phyloP scores from a whole-genome alignment of 2,888 invertebrate genomes.

The Ctena decussata region DNA sequence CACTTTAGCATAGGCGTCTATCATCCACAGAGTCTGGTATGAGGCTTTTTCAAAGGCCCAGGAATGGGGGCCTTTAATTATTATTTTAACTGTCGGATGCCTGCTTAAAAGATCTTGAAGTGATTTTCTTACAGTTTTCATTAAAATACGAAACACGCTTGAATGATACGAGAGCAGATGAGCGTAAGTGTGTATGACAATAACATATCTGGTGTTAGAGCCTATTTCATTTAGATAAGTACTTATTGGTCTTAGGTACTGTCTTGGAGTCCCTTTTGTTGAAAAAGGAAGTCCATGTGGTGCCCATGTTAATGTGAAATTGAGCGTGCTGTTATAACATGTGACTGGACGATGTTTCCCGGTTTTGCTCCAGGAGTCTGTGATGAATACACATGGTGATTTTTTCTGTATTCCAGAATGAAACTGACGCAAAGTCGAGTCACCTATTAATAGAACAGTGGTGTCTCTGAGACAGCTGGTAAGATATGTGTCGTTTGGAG shows the following conservation, averaged over 20 bases:
- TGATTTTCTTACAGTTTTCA: slow-evolving; percentile 36
- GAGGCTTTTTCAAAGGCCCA: slow-evolving; percentile 47
- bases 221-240: slow-evolving; percentile 29
- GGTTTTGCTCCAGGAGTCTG: slow-evolving; percentile 39
- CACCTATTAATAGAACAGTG: slow-evolving; percentile 39
- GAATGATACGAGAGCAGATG: slow-evolving; percentile 56
- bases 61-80: slow-evolving; percentile 59
- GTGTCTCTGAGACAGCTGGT: slow-evolving; percentile 31
- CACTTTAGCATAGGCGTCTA: slow-evolving; percentile 50
- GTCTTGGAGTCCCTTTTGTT: slow-evolving; percentile 43
- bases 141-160: slow-evolving; percentile 35
- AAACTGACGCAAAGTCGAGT: slow-evolving; percentile 52
- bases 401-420: slow-evolving; percentile 28
- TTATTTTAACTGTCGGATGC: slow-evolving; percentile 33
- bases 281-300: slow-evolving; percentile 60
- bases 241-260: slow-evolving; percentile 46
- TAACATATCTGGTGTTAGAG: slow-evolving; percentile 4
- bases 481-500: neutral
- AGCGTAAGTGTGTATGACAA: slow-evolving; percentile 46
- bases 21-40: slow-evolving; percentile 59
- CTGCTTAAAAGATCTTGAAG: slow-evolving; percentile 17
- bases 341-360: slow-evolving; percentile 53
- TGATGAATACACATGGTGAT: slow-evolving; percentile 43
- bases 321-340: slow-evolving; percentile 28
- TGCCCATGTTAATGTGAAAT: slow-evolving; percentile 44